These are phyloP conservation scores for Pyralis farinalis DNA, from an alignment of 2,888 invertebrate genomes.

Conservation along the genomic window DNA sequence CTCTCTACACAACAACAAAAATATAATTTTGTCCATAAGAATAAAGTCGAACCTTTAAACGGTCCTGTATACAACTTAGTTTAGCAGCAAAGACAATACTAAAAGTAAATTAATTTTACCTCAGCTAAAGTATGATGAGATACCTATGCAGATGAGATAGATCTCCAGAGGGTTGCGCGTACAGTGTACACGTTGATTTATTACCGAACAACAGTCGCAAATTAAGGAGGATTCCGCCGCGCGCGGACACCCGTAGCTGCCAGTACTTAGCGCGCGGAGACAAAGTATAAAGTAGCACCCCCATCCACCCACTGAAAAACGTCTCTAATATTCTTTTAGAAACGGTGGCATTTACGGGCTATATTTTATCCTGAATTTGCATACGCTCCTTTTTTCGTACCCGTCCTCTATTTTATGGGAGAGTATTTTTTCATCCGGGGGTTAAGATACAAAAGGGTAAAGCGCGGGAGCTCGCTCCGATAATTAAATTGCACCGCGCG, in stretches of 20 bases:
- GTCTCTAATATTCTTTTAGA: slow-evolving; percentile 83
- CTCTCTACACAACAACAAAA: too few relatives aligned
- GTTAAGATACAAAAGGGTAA: slow-evolving; percentile 82
- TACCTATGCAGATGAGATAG: slow-evolving; percentile 11
- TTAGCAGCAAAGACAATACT: too few relatives aligned
- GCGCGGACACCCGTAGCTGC: slow-evolving; percentile 69
- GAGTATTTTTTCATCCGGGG: slow-evolving; percentile 80
- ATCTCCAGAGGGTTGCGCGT: slow-evolving; percentile 14
- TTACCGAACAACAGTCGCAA: slow-evolving; percentile 71
- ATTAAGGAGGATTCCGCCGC: slow-evolving; percentile 64
- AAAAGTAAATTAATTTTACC: too few relatives aligned
- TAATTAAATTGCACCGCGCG: slow-evolving; percentile 79
- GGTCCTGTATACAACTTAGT: too few relatives aligned
- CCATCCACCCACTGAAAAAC: slow-evolving; percentile 81
- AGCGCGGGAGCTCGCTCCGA: slow-evolving; percentile 68
- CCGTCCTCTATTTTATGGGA: slow-evolving; percentile 81
- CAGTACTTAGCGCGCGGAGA: slow-evolving; percentile 77
- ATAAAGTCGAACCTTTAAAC: too few relatives aligned
- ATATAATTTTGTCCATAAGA: too few relatives aligned
- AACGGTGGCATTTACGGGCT: slow-evolving; percentile 83
- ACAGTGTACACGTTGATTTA: slow-evolving; percentile 58
- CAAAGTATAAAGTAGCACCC: slow-evolving; percentile 78
- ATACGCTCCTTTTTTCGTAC: slow-evolving; percentile 81
- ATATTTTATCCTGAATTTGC: slow-evolving; percentile 83
- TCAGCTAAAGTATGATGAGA: neutral